phyloP scores from a whole-genome alignment of 1,140 invertebrate genomes.

The Aphis gossypii region DNA sequence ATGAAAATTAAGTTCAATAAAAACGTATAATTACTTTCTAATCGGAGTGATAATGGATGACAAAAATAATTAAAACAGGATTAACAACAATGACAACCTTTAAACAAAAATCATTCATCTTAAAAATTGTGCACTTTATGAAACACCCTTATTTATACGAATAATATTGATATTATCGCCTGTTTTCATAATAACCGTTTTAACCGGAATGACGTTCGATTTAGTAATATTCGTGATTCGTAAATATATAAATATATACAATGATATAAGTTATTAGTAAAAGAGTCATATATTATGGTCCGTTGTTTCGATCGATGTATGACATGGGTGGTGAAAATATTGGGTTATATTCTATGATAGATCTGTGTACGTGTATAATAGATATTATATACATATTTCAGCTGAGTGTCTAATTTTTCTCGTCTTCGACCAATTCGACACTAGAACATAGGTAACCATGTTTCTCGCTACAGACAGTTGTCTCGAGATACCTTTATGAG shows the following conservation, averaged over 20 bases:
- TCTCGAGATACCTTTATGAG: too few relatives aligned
- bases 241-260: background rate
- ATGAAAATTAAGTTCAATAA: too few relatives aligned
- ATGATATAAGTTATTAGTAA: background rate
- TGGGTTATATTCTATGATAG: too few relatives aligned
- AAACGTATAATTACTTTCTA: too few relatives aligned
- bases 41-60: too few relatives aligned
- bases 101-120: too few relatives aligned
- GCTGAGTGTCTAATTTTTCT: background rate
- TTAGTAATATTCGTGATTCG: background rate
- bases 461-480: too few relatives aligned
- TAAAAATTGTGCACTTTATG: too few relatives aligned
- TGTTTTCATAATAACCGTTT: background rate
- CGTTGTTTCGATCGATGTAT: background rate
- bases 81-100: too few relatives aligned
- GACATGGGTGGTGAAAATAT: background rate
- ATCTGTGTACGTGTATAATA: background rate
- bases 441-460: background rate
- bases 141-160: background rate
- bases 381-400: background rate
- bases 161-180: background rate
- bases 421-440: background rate
- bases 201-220: background rate
- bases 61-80: too few relatives aligned
- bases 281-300: too few relatives aligned